These are phyloP conservation scores for Molossus alvarezi DNA, from an alignment of 2,797 vertebrate genomes.

Conservation along the genomic window DNA sequence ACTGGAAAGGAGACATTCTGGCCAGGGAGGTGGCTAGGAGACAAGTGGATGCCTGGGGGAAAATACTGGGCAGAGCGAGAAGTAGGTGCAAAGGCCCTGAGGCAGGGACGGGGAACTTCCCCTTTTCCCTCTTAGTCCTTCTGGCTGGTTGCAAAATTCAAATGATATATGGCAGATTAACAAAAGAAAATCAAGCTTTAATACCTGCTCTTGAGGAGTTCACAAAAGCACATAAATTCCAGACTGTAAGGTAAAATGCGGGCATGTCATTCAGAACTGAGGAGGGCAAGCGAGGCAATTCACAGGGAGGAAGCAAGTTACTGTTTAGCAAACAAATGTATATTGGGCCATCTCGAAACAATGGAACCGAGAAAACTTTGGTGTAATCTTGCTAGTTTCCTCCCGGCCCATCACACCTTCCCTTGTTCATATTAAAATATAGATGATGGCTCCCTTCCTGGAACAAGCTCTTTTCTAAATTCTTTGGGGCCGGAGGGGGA, in stretches of 20 bases:
- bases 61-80: neutral
- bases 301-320: neutral
- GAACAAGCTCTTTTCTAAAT: neutral
- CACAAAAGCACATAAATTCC: neutral
- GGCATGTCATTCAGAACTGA: neutral
- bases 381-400: no score
- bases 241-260: neutral
- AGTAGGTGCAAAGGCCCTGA: neutral
- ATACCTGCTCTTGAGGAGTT: neutral
- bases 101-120: neutral
- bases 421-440: neutral
- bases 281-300: no score
- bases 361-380: neutral
- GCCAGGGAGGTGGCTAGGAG: neutral
- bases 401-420: neutral
- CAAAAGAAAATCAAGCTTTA: neutral
- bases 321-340: no score
- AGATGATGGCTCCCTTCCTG: neutral
- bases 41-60: no score
- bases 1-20: neutral
- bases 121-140: neutral
- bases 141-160: neutral
- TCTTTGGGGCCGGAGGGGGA: neutral
- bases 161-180: no score
- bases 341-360: neutral